Evolutionary conservation across 2,888 invertebrate species (phyloP).

Genomic region (Cerceris ruficornis): DNA sequence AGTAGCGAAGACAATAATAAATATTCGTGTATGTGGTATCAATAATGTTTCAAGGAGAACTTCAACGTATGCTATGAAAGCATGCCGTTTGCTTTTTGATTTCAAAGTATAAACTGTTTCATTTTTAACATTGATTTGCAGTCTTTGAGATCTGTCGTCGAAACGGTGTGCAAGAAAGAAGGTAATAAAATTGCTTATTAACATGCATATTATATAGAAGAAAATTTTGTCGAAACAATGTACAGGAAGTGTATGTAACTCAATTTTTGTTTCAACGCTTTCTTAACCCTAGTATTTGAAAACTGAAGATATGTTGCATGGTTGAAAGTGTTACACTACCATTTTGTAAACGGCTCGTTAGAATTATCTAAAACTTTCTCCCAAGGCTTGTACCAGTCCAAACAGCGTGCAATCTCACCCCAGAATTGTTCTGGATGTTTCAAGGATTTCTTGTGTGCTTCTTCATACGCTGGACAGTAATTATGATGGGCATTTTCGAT

Average conservation of each 20-base stretch:
- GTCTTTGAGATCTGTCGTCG: too few relatives aligned
- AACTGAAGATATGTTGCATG: background rate
- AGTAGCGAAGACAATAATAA: too few relatives aligned
- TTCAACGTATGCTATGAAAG: too few relatives aligned
- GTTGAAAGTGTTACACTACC: slow-evolving; percentile 83
- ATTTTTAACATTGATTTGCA: too few relatives aligned
- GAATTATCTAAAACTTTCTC: slow-evolving; percentile 91
- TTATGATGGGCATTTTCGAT: slow-evolving; percentile 72
- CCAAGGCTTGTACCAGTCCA: slow-evolving; percentile 94
- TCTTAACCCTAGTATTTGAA: background rate
- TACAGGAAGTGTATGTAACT: background rate
- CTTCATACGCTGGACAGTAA: slow-evolving; percentile 83
- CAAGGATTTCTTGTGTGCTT: slow-evolving; percentile 87
- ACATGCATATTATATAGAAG: too few relatives aligned
- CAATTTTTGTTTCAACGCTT: background rate
- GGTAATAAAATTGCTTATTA: too few relatives aligned
- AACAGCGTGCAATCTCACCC: slow-evolving; percentile 88
- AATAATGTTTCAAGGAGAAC: too few relatives aligned
- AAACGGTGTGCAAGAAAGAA: too few relatives aligned
- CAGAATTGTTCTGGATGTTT: slow-evolving; percentile 93
- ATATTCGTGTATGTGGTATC: too few relatives aligned
- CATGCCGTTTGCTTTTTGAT: too few relatives aligned
- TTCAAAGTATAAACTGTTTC: too few relatives aligned
- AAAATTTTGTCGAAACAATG: too few relatives aligned
- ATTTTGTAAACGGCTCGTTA: slow-evolving; percentile 93